These are phyloP conservation scores for Nephrotoma guestfalica DNA, from an alignment of 2,888 invertebrate genomes.

Conservation along the genomic window DNA sequence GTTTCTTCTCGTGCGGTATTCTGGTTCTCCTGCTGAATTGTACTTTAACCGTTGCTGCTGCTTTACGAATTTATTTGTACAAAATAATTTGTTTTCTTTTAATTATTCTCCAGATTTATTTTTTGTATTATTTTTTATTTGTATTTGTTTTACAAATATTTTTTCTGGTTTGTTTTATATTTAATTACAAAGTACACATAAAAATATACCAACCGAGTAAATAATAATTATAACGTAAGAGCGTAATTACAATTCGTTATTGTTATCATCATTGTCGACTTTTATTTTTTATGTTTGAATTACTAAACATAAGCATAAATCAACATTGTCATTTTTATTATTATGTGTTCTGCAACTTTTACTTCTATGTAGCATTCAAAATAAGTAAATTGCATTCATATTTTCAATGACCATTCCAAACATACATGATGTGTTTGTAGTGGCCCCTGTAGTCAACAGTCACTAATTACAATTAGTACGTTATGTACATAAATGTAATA, in stretches of 20 bases:
- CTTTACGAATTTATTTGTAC: background rate
- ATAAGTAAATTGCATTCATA: no score
- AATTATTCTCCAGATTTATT: background rate
- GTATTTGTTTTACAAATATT: background rate
- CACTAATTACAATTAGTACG: no score
- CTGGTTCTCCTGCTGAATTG: background rate
- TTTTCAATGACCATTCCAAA: no score
- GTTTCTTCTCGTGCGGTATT: background rate
- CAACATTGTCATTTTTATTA: background rate
- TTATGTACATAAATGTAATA: no score
- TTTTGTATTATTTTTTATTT: background rate
- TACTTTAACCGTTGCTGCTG: background rate
- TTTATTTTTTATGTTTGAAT: background rate
- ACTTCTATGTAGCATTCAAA: no score
- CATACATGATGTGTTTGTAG: no score
- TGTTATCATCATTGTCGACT: background rate
- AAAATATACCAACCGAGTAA: background rate
- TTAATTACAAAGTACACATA: background rate
- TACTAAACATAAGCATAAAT: background rate
- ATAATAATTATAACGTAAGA: background rate
- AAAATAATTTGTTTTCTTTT: background rate
- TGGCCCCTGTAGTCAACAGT: no score
- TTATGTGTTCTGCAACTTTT: no score
- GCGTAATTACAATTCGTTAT: background rate
- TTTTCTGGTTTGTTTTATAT: background rate